Conservation (phyloP, 2,888 invertebrate genomes). For the Chrysotoxum bicinctum region DNA sequence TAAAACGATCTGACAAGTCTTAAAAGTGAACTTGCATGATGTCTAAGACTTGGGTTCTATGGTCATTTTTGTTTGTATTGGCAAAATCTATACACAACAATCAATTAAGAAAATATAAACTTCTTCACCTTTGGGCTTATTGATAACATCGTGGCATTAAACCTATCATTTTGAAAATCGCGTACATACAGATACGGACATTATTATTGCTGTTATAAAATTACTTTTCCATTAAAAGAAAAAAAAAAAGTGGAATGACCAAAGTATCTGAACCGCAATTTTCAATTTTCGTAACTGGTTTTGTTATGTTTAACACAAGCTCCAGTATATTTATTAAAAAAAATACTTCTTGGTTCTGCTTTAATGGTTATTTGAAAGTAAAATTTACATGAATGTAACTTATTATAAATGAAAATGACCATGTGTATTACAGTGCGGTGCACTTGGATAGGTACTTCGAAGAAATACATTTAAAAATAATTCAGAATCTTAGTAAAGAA, state of each 20-base stretch:
- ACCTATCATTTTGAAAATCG: not conserved
- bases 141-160: not conserved
- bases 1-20: not conserved
- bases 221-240: not conserved
- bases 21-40: not conserved
- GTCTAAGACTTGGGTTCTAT: not conserved
- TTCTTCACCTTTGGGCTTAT: not conserved
- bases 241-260: no score
- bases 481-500: no score
- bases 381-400: conserved; percentile 43
- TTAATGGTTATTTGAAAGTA: conserved; percentile 62
- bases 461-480: not conserved
- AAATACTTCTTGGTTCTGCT: conserved; percentile 49
- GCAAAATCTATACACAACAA: not conserved
- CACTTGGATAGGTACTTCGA: not conserved
- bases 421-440: not conserved
- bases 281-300: conserved; percentile 35
- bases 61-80: conserved; percentile 15
- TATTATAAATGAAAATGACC: conserved; percentile 1
- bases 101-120: conserved; percentile 24
- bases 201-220: conserved; percentile 2
- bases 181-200: not conserved
- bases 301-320: not conserved
- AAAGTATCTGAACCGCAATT: not conserved
- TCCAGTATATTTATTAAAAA: not conserved